Conservation (phyloP, 2,797 vertebrate genomes). For the Acridotheres tristis region DNA sequence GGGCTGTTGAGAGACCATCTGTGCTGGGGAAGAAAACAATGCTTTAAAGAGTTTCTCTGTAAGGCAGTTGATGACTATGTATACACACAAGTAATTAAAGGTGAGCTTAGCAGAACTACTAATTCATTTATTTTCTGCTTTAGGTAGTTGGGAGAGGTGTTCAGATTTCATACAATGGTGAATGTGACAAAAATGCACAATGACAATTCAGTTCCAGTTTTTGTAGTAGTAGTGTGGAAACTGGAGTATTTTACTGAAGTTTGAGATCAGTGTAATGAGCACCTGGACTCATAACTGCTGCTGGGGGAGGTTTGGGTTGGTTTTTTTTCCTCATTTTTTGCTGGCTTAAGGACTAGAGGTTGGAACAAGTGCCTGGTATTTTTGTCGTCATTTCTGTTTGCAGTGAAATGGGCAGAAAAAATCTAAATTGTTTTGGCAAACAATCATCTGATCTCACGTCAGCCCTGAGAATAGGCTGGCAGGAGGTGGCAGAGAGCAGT, state of each 20-base stretch:
- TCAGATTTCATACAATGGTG: background rate
- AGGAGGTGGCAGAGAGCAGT: background rate
- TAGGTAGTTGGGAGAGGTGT: background rate
- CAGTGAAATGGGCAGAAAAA: background rate
- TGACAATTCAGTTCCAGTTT: background rate
- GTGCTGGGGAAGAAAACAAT: background rate
- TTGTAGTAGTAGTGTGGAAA: background rate
- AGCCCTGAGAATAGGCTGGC: constrained; percentile 5
- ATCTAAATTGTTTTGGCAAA: constrained; percentile 4
- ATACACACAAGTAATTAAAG: background rate
- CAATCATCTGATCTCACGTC: background rate
- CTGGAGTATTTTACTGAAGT: background rate
- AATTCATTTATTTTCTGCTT: background rate
- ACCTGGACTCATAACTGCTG: background rate
- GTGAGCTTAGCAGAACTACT: background rate
- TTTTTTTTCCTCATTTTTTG: accelerated
- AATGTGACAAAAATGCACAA: background rate
- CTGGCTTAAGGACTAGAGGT: background rate
- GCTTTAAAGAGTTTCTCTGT: background rate
- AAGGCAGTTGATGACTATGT: background rate
- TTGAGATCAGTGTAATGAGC: background rate
- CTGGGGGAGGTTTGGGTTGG: background rate
- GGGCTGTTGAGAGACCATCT: background rate
- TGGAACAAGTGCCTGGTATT: background rate
- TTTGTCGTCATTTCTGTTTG: constrained; percentile 2